phyloP scores from a whole-genome alignment of 2,797 vertebrate genomes.

The Xyrichtys novacula region DNA sequence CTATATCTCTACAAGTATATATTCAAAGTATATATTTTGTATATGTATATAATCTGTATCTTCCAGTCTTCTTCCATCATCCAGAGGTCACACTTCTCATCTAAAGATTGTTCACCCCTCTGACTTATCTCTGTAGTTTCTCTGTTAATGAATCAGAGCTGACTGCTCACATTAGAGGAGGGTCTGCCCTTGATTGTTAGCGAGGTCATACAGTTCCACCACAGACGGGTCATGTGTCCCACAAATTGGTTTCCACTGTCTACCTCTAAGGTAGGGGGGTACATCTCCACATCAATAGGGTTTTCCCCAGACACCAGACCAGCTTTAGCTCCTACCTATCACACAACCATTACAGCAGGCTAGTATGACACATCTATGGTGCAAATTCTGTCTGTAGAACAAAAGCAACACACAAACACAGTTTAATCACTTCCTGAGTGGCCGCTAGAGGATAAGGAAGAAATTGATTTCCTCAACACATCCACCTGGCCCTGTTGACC shows the following conservation, averaged over 20 bases:
- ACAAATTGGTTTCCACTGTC: slow-evolving; percentile 69
- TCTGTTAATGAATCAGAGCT: slow-evolving; percentile 38
- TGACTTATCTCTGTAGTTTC: slow-evolving; percentile 28
- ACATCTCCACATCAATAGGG: slow-evolving; percentile 48
- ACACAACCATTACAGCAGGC: slow-evolving; percentile 55
- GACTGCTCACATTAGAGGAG: slow-evolving; percentile 17
- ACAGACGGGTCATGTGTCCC: slow-evolving; percentile 50
- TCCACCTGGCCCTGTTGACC: slow-evolving; percentile 48
- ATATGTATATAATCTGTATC: too few relatives aligned
- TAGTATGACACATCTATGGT: slow-evolving; percentile 45
- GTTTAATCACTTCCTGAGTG: slow-evolving; percentile 9
- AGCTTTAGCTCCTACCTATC: slow-evolving; percentile 35
- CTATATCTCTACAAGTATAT: too few relatives aligned
- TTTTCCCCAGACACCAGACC: slow-evolving; percentile 50
- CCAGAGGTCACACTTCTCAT: neutral
- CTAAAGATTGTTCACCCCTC: slow-evolving; percentile 30
- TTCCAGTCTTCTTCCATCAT: neutral
- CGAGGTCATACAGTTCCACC: slow-evolving; percentile 38
- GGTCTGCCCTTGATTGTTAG: slow-evolving; percentile 39
- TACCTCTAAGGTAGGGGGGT: slow-evolving; percentile 14
- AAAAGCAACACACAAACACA: slow-evolving; percentile 24
- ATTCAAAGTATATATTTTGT: too few relatives aligned
- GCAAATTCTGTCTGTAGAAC: slow-evolving; percentile 26
- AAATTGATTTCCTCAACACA: slow-evolving; percentile 37
- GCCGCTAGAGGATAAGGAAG: slow-evolving; percentile 24